phyloP scores from a whole-genome alignment of 1,140 invertebrate species.

The Portunus trituberculatus region DNA sequence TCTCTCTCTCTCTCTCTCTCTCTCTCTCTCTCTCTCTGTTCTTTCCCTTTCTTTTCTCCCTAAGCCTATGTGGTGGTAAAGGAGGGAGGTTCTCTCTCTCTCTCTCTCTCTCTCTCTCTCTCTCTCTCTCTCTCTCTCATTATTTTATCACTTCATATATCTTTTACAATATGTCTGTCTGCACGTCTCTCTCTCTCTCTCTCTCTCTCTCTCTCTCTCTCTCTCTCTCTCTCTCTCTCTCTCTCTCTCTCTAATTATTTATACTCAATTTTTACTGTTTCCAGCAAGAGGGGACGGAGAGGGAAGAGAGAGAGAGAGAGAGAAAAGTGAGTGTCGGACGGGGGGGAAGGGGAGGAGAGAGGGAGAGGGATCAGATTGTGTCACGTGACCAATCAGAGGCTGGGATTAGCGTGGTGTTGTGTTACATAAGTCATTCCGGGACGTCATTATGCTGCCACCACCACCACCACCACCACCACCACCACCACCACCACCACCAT shows the following conservation, averaged over 20 bases:
- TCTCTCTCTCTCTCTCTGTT: not conserved
- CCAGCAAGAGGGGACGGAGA: not conserved
- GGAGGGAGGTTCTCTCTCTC: not conserved
- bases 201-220: not conserved
- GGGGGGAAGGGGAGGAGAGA: slow-evolving; percentile 37
- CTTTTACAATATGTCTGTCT: not conserved
- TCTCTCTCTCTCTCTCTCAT: not conserved
- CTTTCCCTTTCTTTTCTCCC: not conserved
- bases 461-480: not conserved
- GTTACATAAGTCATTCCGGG: slow-evolving; percentile 49
- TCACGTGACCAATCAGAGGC: slow-evolving; percentile 46
- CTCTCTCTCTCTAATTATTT: not conserved
- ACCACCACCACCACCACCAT: not conserved
- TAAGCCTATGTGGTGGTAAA: too few species aligned
- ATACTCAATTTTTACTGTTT: not conserved
- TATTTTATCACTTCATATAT: too few species aligned
- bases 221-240: slow-evolving; percentile 31
- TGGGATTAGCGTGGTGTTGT: slow-evolving; percentile 25
- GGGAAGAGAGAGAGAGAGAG: not conserved
- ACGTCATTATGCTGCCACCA: slow-evolving; percentile 12
- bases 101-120: not conserved
- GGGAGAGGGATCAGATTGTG: slow-evolving; percentile 40
- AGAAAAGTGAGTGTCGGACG: slow-evolving; percentile 25
- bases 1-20: too few species aligned
- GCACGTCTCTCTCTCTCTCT: slow-evolving; percentile 4